phyloP scores from a whole-genome alignment of 2,113 vertebrate species.

The Symphodus melops region DNA sequence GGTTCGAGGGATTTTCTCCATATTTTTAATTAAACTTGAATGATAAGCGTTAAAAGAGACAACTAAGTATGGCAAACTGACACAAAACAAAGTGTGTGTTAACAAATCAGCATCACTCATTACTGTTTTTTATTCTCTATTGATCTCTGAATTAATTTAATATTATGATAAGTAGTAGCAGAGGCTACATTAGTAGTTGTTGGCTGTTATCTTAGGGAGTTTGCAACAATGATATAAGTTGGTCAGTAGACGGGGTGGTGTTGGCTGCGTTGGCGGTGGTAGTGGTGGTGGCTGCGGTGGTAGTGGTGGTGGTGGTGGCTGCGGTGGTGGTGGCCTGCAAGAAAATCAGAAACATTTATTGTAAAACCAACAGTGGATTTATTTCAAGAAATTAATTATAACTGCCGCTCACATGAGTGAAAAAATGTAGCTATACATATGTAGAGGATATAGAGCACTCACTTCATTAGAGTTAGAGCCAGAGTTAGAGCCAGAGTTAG shows the following conservation, averaged over 20 bases:
- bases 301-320: not conserved
- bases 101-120: not conserved
- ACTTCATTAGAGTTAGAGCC: not conserved
- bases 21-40: not conserved
- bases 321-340: not conserved
- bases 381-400: not conserved
- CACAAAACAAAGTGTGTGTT: not conserved
- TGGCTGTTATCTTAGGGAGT: too few relatives aligned
- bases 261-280: not conserved
- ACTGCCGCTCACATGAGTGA: not conserved
- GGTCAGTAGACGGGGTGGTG: too few relatives aligned
- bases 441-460: not conserved
- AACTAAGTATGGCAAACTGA: not conserved
- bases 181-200: not conserved
- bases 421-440: not conserved
- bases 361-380: not conserved
- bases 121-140: not conserved
- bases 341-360: slow-evolving; percentile 5
- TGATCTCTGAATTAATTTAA: not conserved
- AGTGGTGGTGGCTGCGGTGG: not conserved
- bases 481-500: not conserved
- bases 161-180: not conserved
- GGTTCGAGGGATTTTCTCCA: not conserved
- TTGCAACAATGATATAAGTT: not conserved
- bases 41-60: not conserved